These are phyloP conservation scores for Theodoxus fluviatilis DNA, from an alignment of 2,888 invertebrate genomes.

Conservation along the genomic window DNA sequence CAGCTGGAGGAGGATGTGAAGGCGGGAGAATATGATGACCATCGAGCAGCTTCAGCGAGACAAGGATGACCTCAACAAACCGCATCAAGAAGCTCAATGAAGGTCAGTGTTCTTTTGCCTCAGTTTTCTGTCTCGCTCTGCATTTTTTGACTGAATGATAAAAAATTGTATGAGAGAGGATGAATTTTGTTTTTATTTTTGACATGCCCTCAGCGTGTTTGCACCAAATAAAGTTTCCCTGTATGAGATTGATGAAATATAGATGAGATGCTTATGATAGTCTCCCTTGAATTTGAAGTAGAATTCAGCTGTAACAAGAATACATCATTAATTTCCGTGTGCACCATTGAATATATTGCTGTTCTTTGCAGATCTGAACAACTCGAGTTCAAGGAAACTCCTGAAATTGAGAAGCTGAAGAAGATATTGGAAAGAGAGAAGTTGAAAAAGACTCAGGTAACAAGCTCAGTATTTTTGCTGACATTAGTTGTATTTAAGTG, in stretches of 20 bases:
- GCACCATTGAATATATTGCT: not conserved
- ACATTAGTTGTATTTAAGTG: not conserved
- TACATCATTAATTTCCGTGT: not conserved
- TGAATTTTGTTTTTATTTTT: not conserved
- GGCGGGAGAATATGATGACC: slow-evolving; percentile 74
- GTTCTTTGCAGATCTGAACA: too few relatives aligned
- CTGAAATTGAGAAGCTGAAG: slow-evolving; percentile 53
- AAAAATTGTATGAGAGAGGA: not conserved
- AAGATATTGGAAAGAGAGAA: slow-evolving; percentile 58
- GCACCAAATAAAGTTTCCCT: not conserved
- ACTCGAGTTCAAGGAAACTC: slow-evolving; percentile 38
- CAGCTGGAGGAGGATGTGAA: slow-evolving; percentile 72
- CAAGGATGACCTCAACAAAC: slow-evolving; percentile 81
- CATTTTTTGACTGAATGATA: not conserved
- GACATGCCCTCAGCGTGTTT: not conserved
- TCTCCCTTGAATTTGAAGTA: too few relatives aligned
- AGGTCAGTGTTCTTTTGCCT: slow-evolving; percentile 64
- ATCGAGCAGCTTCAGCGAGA: slow-evolving; percentile 76
- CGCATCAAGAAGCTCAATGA: slow-evolving; percentile 82
- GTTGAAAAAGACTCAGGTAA: slow-evolving; percentile 62
- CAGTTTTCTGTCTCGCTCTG: not conserved
- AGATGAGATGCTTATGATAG: not conserved
- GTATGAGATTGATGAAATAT: not conserved
- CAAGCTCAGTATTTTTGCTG: not conserved
- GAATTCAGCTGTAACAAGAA: not conserved